Percentiles rank a stretch among this genome's conserved stretches.
Evolutionary conservation across 2,797 vertebrate species (phyloP).

Genomic region (Yasuhikotakia modesta): DNA sequence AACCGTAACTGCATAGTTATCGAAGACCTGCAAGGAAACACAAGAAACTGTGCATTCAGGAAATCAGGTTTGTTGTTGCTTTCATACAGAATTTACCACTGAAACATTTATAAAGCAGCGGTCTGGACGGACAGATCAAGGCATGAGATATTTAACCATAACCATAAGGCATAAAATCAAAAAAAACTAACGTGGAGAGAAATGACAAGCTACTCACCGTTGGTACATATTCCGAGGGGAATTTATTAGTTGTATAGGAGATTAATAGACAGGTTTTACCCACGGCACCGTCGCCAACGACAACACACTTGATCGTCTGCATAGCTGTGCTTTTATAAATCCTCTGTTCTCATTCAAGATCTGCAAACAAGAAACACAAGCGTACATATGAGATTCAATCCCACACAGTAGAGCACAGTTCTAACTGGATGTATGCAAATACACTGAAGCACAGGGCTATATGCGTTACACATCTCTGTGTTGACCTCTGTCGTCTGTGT

Average conservation of each 20-base stretch:
- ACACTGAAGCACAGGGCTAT: neutral
- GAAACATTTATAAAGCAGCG: neutral
- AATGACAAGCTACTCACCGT: conserved; percentile 71
- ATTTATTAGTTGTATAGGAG: conserved; percentile 85
- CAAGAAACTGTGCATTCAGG: conserved; percentile 29
- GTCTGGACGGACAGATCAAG: neutral
- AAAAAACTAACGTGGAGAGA: neutral
- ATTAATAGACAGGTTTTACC: conserved; percentile 86
- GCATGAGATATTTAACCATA: neutral
- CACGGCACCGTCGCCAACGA: conserved; percentile 82
- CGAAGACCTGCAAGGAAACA: conserved; percentile 74
- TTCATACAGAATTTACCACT: neutral
- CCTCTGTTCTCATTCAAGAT: conserved; percentile 77
- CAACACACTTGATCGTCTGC: conserved; percentile 86
- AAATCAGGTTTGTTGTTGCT: neutral
- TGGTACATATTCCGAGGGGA: conserved; percentile 83
- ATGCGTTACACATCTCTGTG: neutral
- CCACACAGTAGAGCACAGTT: no score
- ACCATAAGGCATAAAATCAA: neutral
- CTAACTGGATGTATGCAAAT: neutral
- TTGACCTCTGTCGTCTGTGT: neutral
- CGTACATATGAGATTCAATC: neutral
- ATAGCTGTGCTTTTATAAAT: conserved; percentile 74
- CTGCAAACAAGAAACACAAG: conserved; percentile 61
- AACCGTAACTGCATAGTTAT: conserved; percentile 85